phyloP scores from a whole-genome alignment of 2,888 invertebrate species.

The Watsonalla cultraria region DNA sequence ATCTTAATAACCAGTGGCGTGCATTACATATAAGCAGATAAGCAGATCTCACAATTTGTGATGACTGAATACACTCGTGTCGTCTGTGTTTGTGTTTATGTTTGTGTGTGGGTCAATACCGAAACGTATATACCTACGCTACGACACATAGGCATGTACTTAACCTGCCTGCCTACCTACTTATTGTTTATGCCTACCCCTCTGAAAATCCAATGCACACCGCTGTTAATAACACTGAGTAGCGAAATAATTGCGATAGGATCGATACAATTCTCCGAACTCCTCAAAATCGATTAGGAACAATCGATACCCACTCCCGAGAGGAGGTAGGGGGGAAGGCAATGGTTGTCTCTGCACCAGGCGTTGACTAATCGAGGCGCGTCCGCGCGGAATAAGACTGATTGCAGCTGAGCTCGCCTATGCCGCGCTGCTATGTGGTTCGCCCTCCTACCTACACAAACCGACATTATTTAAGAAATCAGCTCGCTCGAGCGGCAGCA shows the following conservation, averaged over 20 bases:
- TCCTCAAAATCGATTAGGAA: constrained; percentile 66
- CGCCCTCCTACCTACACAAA: constrained; percentile 68
- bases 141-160: no score
- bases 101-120: no score
- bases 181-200: no score
- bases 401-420: constrained; percentile 70
- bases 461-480: constrained; percentile 78
- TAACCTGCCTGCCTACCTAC: no score
- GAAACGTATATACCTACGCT: no score
- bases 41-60: no score
- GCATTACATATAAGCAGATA: no score
- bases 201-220: no score
- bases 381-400: constrained; percentile 78
- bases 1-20: no score
- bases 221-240: no score
- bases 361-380: constrained; percentile 77
- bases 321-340: constrained; percentile 57
- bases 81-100: no score
- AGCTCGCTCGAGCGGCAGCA: constrained; percentile 71
- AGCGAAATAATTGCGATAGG: constrained; percentile 22
- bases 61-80: no score
- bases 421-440: constrained; percentile 69
- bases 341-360: constrained; percentile 73
- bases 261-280: constrained; percentile 57
- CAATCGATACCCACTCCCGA: constrained; percentile 63